Evolutionary conservation across 2,113 vertebrate genomes (phyloP), one percentile per base, ranked within the genome.

Genomic region (Brienomyrus brachyistius): DNA sequence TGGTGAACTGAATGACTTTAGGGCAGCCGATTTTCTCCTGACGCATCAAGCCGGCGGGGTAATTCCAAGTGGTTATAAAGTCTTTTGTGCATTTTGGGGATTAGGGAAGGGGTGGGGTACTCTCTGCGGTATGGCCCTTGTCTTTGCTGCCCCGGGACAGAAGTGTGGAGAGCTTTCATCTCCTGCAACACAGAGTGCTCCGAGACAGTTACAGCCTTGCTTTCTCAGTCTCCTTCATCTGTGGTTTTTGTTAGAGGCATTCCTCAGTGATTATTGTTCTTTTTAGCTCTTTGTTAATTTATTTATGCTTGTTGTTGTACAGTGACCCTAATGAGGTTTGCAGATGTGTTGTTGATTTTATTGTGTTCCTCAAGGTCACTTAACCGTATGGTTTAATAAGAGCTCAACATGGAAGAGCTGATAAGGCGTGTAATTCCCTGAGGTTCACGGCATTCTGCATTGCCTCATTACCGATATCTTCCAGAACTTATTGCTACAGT

Each of bases 311-410:
- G 84, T 84, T 27, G n/a, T 35, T 87, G 51, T 56, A 54, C 51
- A 31, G 50, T 54, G 51, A 87, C 50, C 51, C 23, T 56, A 27
- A 52, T 51, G 27, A 87, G 23, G 23, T 87, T 87, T 54, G 51
- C 48, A 35, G 31, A 35, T 87, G 51, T 35, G 47, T 52, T 45
- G 85, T 13, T 35, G 50, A 35, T 54, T 54, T 54, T 40, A 43
- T 35, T 48, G 35, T 45, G 51, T 47, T 89, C 51, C 52, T 89
- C 51, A 89, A 45, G 77, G 31, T 59, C 52, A 59, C 35, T 89
- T 43, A 40, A 59, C 77, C n/a, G 19, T 54, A 35, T 10, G n/a
- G 47, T 50, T 45, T 80, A 43, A 40, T 80, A 89, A 89, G 17
- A 35, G 47, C 47, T 77, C n/a, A 13, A 35, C 23, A 51, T 77